Conservation (phyloP, 2,113 vertebrate species). For the Trichomycterus rosablanca region DNA sequence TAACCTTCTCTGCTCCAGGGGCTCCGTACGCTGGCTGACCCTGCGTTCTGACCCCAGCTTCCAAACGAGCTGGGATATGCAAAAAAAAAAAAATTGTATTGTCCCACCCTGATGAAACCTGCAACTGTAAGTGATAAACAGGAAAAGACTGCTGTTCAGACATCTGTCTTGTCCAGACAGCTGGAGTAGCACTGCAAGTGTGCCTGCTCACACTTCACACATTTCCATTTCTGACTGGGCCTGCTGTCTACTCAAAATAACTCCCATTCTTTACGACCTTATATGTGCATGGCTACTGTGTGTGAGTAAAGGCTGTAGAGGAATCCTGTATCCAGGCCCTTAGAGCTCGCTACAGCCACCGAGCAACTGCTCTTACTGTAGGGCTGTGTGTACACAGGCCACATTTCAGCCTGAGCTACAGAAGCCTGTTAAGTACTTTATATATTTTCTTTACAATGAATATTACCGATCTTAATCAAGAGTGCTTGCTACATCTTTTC, state of each 20-base stretch:
- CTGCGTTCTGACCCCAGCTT: too few species aligned
- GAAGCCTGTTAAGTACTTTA: conserved; percentile 37
- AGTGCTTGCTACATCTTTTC: conserved; percentile 89
- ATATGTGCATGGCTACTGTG: conserved; percentile 78
- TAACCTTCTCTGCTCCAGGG: too few species aligned
- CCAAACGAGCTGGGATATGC: too few species aligned
- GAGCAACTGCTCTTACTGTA: conserved; percentile 38
- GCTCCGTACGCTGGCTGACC: too few species aligned
- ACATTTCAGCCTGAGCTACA: conserved; percentile 24
- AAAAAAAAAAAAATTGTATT: too few species aligned
- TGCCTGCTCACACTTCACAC: too few species aligned
- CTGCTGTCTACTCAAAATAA: conserved; percentile 82
- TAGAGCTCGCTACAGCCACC: conserved; percentile 48
- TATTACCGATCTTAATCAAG: conserved; percentile 79
- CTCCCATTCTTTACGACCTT: conserved; percentile 74
- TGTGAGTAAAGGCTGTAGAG: conserved; percentile 45
- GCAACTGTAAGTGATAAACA: conserved; percentile 41
- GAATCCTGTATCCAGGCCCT: conserved; percentile 67
- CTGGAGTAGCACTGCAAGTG: conserved; percentile 47
- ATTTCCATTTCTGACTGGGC: conserved; percentile 57
- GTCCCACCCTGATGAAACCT: background rate
- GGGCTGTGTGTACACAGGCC: conserved; percentile 45
- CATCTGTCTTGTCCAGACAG: conserved; percentile 68
- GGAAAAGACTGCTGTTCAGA: conserved; percentile 52
- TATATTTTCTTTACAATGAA: conserved; percentile 64